Base-by-base conservation (phyloP, 2,113 vertebrate genomes). In the Paramisgurnus dabryanus region DNA sequence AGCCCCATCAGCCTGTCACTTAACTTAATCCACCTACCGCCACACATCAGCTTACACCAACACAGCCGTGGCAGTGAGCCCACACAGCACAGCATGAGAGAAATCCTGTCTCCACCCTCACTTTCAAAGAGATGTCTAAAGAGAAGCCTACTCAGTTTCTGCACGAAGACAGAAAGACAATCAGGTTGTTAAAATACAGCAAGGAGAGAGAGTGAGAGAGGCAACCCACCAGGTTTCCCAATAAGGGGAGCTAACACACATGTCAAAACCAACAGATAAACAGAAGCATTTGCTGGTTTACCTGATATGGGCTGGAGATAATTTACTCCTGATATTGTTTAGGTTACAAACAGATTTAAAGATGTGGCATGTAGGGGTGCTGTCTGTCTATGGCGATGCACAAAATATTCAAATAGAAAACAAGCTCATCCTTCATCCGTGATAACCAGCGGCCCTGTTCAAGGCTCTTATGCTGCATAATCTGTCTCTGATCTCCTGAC, bases 251-350 rank as follows among this genome's bases (percentile, higher is more conserved):
- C 53, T 41, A 76, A 61, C 80, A 61, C 17, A 86, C 77, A 83
- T 76, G 79, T 87, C 86, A 83, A 80, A 70, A 82, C 9, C 43
- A 64, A 72, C 81, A 63, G 79, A 76, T 73, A 84, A 82, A 79
- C 70, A 79, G 67, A 68, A 53, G 34, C 68, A 73, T 82, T 73
- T 83, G 69, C 76, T 47, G 13, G 34, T 80, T 57, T 73, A 67
- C 68, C 66, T 64, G 81, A 86, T 67, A 80, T 78, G 57, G 55
- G 76, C 72, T 57, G 11, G 6, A 34, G 64, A 63, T 77, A 65
- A 80, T 75, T 82, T 78, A 76, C 76, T 78, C 69, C 17, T 27
- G 72, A 1, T 67, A 66, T 70, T 73, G 45, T 76, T 83, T 78
- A 83, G 79, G 84, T 84, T 80, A 80, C 40, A 27, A 50, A 34